Evolutionary conservation across 2,797 vertebrate genomes (phyloP).

Genomic region (Xiphorhynchus erythropygius): DNA sequence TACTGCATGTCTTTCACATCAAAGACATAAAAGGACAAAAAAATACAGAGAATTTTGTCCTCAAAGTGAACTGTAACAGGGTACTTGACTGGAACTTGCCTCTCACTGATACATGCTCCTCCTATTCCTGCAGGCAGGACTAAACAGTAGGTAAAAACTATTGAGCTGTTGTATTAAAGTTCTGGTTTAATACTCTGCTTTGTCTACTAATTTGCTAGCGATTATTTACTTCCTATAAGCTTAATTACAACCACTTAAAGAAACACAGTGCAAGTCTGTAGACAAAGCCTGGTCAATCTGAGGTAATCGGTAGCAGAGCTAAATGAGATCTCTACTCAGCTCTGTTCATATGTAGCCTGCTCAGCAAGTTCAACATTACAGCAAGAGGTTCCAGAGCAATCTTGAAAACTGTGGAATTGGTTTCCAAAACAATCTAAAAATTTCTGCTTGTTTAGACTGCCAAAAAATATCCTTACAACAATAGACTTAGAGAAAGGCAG

Average conservation of each 20-base stretch:
- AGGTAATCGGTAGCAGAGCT: background rate
- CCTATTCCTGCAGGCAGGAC: background rate
- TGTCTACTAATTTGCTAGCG: slow-evolving; percentile 6
- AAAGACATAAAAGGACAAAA: background rate
- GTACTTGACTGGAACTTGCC: background rate
- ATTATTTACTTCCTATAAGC: background rate
- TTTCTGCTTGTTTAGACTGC: background rate
- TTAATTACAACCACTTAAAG: slow-evolving; percentile 35
- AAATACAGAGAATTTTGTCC: background rate
- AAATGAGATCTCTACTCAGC: background rate
- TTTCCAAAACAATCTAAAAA: background rate
- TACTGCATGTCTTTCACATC: background rate
- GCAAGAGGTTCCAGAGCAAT: background rate
- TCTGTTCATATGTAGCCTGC: background rate
- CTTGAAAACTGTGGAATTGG: background rate
- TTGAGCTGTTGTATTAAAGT: background rate
- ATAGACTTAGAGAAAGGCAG: background rate
- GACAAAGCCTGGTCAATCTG: slow-evolving; percentile 1
- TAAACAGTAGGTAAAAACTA: background rate
- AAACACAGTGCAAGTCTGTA: background rate
- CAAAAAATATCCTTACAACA: background rate
- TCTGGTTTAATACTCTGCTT: background rate
- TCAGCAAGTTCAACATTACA: background rate
- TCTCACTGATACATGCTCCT: background rate
- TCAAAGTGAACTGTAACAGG: background rate